Base-by-base conservation (phyloP, 2,113 vertebrate genomes). In the Pelobates fuscus region DNA sequence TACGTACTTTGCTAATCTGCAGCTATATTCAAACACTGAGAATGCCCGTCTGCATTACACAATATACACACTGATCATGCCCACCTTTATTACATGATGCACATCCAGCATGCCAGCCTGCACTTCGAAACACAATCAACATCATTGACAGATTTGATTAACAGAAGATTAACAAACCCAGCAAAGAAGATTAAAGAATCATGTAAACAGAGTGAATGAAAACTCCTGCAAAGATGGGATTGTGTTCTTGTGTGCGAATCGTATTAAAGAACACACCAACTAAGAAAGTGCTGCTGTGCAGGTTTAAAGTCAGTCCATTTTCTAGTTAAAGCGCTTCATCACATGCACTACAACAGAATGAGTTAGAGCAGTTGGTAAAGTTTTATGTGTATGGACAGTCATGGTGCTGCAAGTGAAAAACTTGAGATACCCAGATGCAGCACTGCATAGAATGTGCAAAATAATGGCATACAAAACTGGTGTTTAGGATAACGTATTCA, bases 321-420 rank as follows among this genome's bases (percentile, higher is more conserved):
- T 29, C 25, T 29, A 3, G 4, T 15, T 52, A 52, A 18, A 63
- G 29, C 18, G 14, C n/a, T 43, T 24, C 30, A 67, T 76, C 37
- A 60, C 26, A 68, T 32, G 65, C 57, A 59, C 62, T 67, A 60
- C 54, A 20, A 24, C 24, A 76, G 57, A 67, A 67, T 46, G 32
- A 76, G 46, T 15, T 57, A 52, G 41, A 23, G 26, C 65, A 77
- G 46, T 61, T 46, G 55, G 65, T 41, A 24, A 77, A 52, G 26
- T 29, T 59, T 30, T n/a, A 52, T 15, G 23, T 77, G 64, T 49
- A 64, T 68, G 32, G 41, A 67, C 63, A 44, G 25, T 74, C 21
- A 12, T 54, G 14, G 10, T 24, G 43, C 24, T 49, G 59, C 69
- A 60, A 63, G 32, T 65, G 61, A 41, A 41, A 41, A 12, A 1